Conservation (phyloP, 2,888 invertebrate species). For the Podotricha telesiphe region DNA sequence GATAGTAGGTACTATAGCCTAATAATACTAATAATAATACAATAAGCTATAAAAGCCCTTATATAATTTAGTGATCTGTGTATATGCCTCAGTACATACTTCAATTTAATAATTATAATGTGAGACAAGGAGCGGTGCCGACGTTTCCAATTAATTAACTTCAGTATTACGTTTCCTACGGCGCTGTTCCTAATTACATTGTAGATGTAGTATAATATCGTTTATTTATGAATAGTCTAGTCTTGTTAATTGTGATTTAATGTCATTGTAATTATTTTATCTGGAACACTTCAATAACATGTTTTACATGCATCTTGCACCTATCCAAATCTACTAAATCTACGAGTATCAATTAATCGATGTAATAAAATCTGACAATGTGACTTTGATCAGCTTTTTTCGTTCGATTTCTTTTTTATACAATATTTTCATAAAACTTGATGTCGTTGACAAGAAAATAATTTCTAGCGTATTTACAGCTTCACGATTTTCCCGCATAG, state of each 20-base stretch:
- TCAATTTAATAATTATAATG: constrained; percentile 40
- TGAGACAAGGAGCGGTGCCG: constrained; percentile 38
- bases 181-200: constrained; percentile 35
- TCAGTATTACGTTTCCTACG: constrained; percentile 32
- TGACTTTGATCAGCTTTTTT: too few species aligned
- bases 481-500: too few species aligned
- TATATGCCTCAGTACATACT: constrained; percentile 16
- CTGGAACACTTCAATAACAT: neutral
- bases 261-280: neutral
- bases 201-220: constrained; percentile 21
- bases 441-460: too few species aligned
- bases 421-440: too few species aligned
- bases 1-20: neutral
- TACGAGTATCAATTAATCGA: too few species aligned
- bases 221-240: constrained; percentile 15
- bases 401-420: too few species aligned
- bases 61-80: constrained; percentile 1
- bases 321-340: neutral
- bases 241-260: constrained; percentile 1
- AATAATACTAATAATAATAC: constrained; percentile 8
- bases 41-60: constrained; percentile 17
- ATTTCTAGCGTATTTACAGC: too few species aligned
- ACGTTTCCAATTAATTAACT: constrained; percentile 47
- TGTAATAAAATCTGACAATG: too few species aligned
- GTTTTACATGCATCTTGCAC: too few species aligned